Base-by-base conservation (phyloP, 1,140 invertebrate species). In the Patella vulgata region DNA sequence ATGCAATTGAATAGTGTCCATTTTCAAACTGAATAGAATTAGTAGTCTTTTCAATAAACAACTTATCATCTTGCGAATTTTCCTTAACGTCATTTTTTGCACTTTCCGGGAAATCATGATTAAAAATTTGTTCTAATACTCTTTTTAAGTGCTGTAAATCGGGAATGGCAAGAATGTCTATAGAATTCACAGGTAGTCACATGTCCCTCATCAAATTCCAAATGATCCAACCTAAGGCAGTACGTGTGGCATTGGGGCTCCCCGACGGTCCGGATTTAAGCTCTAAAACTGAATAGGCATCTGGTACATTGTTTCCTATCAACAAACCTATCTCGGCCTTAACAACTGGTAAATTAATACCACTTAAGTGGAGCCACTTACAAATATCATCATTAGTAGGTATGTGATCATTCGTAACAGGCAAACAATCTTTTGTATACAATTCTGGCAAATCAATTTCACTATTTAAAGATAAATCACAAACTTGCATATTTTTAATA, bases 1-100 rank as follows among this genome's bases (percentile, higher is more conserved):
- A 33, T 8, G 48, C 28, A 40, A 71, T 68, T 44, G 62, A 57
- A 47, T 69, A 72, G 19, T 66, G 64, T 33, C 63, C 59, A 36
- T 68, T 56, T 12, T 46, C 43, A 19, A 25, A 12, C 1, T 33
- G n/a, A n/a, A n/a, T n/a, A n/a, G n/a, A n/a, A n/a, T n/a, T n/a
- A n/a, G n/a, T n/a, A n/a, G n/a, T n/a, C n/a, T n/a, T n/a, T n/a
- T n/a, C n/a, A n/a, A n/a, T n/a, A n/a, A n/a, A n/a, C n/a, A n/a
- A n/a, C n/a, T 25, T 19, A 40, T 66, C 66, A 17, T 63, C 63
- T 11, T 59, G 42, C 11, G 65, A 71, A 21, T 55, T 40, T 3
- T 12, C 25, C 12, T 46, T 17, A 27, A 19, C 1, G 2, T 30
- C 54, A 11, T 30, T 9, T 31, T 66, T 48, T 30, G 31, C 23